Base-by-base conservation (phyloP, 2,113 vertebrate species). In the Peromyscus leucopus region DNA sequence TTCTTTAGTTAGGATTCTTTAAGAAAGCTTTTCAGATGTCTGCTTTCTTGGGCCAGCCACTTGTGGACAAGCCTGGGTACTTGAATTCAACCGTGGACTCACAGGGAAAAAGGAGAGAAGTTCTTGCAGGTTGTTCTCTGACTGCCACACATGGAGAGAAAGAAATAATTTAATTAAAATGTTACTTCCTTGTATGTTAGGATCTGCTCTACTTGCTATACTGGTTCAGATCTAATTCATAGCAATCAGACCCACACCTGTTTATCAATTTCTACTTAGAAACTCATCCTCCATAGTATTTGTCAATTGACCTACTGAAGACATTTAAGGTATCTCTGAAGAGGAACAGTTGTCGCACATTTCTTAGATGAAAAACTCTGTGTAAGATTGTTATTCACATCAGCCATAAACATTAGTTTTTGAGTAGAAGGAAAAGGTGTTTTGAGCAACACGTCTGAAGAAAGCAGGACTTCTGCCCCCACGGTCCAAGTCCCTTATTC, bases 1-100 rank as follows among this genome's bases (percentile, higher is more conserved):
- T 89, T 91, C 93, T 72, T 87, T 74, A 93, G 17, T 71, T 93
- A 22, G 26, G 67, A 22, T 86, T 96, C 24, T 88, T 96, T 93
- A 71, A 92, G 51, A 90, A 92, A 78, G 61, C 57, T 88, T 85
- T 85, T 78, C 67, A 42, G 65, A 31, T 80, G 42, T 22, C 17
- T 48, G 1, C 13, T 51, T 7, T 8, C 5, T 51, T 36, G 28
- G 12, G 12, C 33, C 19, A 48, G 57, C 24, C 36, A 84, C 63
- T 67, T 48, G 84, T 67, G 42, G 63, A 67, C 28, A 67, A 22
- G 9, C 9, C 15, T 67, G 39, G 67, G 42, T 42, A 36, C 28
- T 33, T 67, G 42, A 85, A 17, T 42, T 65, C n/a, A 28, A 39
- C 55, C 21, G 2, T 46, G 9, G 22, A 19, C 26, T 46, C 83